phyloP scores from a whole-genome alignment of 2,888 invertebrate species.

The Chorisops tibialis region DNA sequence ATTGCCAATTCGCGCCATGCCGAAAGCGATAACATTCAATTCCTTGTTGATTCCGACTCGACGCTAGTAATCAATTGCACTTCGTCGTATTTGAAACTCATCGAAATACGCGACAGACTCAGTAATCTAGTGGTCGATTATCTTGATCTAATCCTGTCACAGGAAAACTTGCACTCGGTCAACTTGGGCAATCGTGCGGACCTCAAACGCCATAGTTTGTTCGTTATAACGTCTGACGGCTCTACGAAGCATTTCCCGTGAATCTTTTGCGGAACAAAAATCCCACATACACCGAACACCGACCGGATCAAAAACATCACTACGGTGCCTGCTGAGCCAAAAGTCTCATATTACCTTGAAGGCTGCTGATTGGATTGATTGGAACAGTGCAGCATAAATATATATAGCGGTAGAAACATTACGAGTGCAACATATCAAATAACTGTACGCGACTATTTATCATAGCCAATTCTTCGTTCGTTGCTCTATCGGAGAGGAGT shows the following conservation, averaged over 20 bases:
- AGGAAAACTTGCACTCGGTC: neutral
- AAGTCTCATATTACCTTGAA: too few species aligned
- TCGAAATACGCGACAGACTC: conserved; percentile 45
- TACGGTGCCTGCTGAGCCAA: neutral
- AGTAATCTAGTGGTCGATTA: conserved; percentile 45
- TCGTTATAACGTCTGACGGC: conserved; percentile 30
- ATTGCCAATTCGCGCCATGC: neutral
- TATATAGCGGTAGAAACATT: too few species aligned
- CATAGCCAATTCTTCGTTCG: too few species aligned
- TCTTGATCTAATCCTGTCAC: conserved; percentile 35
- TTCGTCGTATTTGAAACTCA: conserved; percentile 36
- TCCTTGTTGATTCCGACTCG: neutral
- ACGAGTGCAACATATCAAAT: too few species aligned
- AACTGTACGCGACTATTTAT: too few species aligned
- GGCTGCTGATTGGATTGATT: neutral
- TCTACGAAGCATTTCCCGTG: conserved; percentile 17
- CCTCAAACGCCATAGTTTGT: conserved; percentile 21
- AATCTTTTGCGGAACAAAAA: neutral
- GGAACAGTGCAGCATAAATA: neutral
- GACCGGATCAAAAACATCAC: neutral
- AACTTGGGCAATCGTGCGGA: conserved; percentile 1
- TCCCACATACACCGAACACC: neutral
- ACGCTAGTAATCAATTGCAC: conserved; percentile 4
- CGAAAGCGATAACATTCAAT: conserved; percentile 1
- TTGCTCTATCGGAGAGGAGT: too few species aligned